Base-by-base conservation (phyloP, 2,113 vertebrate species). In the Tauraco erythrolophus region DNA sequence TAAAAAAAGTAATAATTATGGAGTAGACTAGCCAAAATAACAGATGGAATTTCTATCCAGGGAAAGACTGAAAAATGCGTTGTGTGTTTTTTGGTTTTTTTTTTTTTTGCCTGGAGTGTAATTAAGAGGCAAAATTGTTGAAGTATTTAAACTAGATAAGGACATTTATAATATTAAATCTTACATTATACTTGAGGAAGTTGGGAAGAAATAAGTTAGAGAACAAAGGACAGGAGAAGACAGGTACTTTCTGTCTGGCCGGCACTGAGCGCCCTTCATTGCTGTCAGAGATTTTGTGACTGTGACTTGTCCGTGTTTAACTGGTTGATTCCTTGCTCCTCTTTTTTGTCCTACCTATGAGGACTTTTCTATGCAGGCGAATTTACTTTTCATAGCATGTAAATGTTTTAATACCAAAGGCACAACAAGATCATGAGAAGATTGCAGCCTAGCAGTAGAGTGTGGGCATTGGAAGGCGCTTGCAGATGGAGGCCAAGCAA, bases 381-480 rank as follows among this genome's bases (percentile, higher is more conserved):
- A 18, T 62, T 68, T 82, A 10, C 45, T 46, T 75, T 46, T 41
- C 28, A 5, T 21, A 6, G 7, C 3, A 4, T 3, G 3, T 25
- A 8, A 19, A 8, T 30, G 8, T 77, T 74, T 39, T 13, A 61
- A 66, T 64, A 21, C 35, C 8, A 23, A 84, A 81, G 58, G 35
- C 64, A 23, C 0, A 0, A 6, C 16, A 60, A 16, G 19, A 41
- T 50, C 19, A 4, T 7, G 50, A 81, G 43, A 69, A 69, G 37
- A 28, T 45, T 14, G 16, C 35, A 82, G 70, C 37, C 9, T 4
- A 56, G 89, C 60, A 57, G 43, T 28, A 56, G n/a, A 2, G 19
- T 31, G 13, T 0, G 0, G 16, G 11, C 1, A 1, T 25, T 54
- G 58, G 54, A 57, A 18, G 8, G 19, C 7, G 1, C 30, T 65